Conservation (phyloP, 37 sponge, comb jelly and placozoan species). For the Petrosia ficiformis region DNA sequence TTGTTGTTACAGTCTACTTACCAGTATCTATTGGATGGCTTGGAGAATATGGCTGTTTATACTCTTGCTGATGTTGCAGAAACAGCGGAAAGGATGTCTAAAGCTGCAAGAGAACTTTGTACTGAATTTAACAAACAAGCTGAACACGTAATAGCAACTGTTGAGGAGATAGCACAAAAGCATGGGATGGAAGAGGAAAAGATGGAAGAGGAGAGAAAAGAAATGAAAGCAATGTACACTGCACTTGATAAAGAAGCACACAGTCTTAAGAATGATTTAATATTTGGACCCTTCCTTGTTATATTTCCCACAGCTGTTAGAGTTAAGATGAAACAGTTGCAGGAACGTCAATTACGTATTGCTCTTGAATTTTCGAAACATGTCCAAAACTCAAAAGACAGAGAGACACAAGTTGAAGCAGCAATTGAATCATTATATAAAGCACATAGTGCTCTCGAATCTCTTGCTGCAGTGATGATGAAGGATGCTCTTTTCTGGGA, state of each 20-base stretch:
- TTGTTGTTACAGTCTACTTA: slow-evolving; percentile 42
- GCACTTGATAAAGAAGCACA: neutral
- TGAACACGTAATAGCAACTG: slow-evolving; percentile 6
- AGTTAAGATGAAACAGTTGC: slow-evolving; percentile 11
- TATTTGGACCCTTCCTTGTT: too few relatives aligned
- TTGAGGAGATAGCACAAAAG: slow-evolving; percentile 5
- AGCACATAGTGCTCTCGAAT: slow-evolving; percentile 45
- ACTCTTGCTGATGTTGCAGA: slow-evolving; percentile 33
- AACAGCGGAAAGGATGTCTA: slow-evolving; percentile 43
- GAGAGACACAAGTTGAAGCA: slow-evolving; percentile 19
- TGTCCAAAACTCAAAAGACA: slow-evolving; percentile 20
- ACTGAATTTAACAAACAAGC: slow-evolving; percentile 38
- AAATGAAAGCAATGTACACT: neutral
- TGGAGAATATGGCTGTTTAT: slow-evolving; percentile 58
- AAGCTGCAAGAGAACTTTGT: slow-evolving; percentile 42
- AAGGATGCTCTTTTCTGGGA: slow-evolving; percentile 63
- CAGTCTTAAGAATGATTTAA: too few relatives aligned
- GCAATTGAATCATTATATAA: slow-evolving; percentile 49
- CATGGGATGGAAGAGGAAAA: slow-evolving; percentile 3
- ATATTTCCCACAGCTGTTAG: too few relatives aligned
- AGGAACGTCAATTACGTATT: slow-evolving; percentile 14
- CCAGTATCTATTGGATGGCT: slow-evolving; percentile 34
- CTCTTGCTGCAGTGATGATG: slow-evolving; percentile 63
- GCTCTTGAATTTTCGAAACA: slow-evolving; percentile 18
- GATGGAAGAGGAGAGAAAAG: neutral